These are phyloP conservation scores for Hydractinia symbiolongicarpus DNA, from an alignment of 30 jellyfish, hydroid and myxozoan genomes.

Conservation along the genomic window DNA sequence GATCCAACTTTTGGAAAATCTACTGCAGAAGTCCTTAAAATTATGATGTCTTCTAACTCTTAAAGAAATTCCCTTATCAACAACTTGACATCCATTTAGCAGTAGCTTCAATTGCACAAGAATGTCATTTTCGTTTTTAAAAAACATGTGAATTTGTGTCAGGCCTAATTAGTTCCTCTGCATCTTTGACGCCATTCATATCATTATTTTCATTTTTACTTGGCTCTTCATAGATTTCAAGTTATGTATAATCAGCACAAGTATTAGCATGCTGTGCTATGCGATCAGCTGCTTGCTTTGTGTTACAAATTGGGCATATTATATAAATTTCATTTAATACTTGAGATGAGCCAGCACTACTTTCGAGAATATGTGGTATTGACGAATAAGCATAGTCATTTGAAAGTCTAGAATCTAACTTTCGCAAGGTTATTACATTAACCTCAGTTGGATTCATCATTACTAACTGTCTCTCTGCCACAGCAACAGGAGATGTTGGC, in stretches of 20 bases:
- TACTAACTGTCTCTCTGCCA: background rate
- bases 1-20: background rate
- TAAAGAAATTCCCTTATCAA: background rate
- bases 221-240: background rate
- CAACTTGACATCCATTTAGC: background rate
- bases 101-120: background rate
- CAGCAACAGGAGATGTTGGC: background rate
- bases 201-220: background rate
- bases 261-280: background rate
- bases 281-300: background rate
- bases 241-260: background rate
- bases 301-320: background rate
- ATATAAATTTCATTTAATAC: too few species aligned
- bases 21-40: background rate
- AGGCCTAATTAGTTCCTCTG: background rate
- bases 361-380: too few species aligned
- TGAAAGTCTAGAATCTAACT: too few species aligned
- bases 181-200: background rate
- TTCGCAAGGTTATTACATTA: too few species aligned
- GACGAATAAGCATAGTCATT: too few species aligned
- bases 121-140: background rate
- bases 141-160: background rate
- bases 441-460: background rate
- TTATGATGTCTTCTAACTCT: background rate
- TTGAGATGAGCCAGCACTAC: too few species aligned